Evolutionary conservation across 1,140 invertebrate species (phyloP), one percentile per base, ranked within the genome.

Genomic region (Helicoverpa zea): DNA sequence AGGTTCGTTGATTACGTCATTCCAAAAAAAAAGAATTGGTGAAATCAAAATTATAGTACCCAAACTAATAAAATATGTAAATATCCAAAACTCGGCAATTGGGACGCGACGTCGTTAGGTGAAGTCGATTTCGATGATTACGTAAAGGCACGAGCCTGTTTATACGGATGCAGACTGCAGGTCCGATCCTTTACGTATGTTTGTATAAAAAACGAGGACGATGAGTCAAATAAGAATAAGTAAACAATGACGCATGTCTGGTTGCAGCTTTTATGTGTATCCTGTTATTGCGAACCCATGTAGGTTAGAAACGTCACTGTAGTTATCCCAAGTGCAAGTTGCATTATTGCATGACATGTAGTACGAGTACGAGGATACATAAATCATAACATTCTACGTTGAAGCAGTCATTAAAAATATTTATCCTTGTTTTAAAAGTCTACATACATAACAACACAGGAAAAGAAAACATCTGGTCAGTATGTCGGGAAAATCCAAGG

Each of bases 1-100:
- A 88, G 88, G 95, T 95, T 90, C 82, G 56, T 66, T 14, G 3
- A 43, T 43, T 43, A 9, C 35, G 35, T 43, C 35, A 43, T 43
- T 43, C 9, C 35, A 43, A 43, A 43, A 43, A 1, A 43, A 9
- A 43, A 43, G 35, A 35, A 43, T 43, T 61, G 29, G 58, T 61
- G 58, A 30, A 61, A 5, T 30, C 54, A 16, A 56, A 56, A 16
- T 10, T 56, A 10, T 56, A 56, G n/a, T 23, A 59, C 18, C 9
- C 2, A 59, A 23, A 18, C 2, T 59, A 59, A 23, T 10, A 23
- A 23, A 23, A 12, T n/a, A 58, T 18, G 16, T 58, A 58, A 58
- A 58, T 58, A 11, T 58, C 18, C 18, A 16, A 59, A 18, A 59
- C 2, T 61, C 29, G 12, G 11, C 11, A 61, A 61, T 29, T n/a